A percentile compares a stretch with the other conserved stretches of the same genome.
Conservation (phyloP, 1,140 invertebrate species). For the Zaprionus lachaisei region DNA sequence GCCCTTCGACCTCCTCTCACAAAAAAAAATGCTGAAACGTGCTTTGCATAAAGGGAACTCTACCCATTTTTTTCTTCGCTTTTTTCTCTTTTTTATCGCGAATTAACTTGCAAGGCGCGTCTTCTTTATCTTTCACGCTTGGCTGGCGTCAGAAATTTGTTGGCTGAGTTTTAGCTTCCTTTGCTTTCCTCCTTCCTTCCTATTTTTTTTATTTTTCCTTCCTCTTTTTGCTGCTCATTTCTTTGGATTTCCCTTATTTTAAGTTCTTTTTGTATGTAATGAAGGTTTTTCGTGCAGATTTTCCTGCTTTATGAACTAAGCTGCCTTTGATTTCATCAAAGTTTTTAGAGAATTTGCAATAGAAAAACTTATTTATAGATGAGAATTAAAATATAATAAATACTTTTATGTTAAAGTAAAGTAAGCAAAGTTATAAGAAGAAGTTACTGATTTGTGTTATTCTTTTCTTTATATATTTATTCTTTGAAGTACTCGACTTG, state of each 20-base stretch:
- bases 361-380: not conserved
- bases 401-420: not conserved
- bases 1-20: not conserved
- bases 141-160: constrained; percentile 61
- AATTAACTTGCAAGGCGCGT: constrained; percentile 31
- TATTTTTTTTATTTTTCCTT: constrained; percentile 48
- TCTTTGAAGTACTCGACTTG: not conserved
- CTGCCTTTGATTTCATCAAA: not conserved
- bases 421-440: not conserved
- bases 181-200: constrained; percentile 29
- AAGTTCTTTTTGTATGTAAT: constrained; percentile 4
- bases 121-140: constrained; percentile 68
- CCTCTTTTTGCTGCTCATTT: not conserved
- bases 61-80: constrained; percentile 19
- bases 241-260: constrained; percentile 33
- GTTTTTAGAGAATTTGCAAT: not conserved
- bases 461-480: not conserved
- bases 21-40: constrained; percentile 52
- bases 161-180: constrained; percentile 45
- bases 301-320: not conserved
- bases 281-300: not conserved
- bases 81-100: constrained; percentile 13
- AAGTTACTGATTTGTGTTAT: not conserved
- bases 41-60: constrained; percentile 56
- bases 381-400: not conserved